Conservation (phyloP, 2,888 invertebrate genomes). For the Neoaliturus tenellus region DNA sequence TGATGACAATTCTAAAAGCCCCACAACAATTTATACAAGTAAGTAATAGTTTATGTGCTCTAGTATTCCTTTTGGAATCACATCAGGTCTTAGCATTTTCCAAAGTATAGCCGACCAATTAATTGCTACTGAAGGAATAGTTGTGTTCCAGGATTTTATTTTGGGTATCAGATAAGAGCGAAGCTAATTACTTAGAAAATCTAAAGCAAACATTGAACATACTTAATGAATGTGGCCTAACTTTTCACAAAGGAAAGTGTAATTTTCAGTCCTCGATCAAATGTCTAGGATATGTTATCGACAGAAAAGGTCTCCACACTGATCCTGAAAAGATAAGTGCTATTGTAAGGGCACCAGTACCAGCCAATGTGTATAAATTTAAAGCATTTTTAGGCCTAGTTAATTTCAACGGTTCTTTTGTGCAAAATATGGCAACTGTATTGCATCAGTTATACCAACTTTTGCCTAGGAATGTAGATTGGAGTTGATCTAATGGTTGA, state of each 20-base stretch:
- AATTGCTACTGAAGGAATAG: neutral
- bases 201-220: neutral
- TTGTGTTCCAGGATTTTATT: neutral
- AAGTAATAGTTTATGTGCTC: neutral
- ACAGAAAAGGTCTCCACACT: neutral
- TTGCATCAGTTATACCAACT: slow-evolving; percentile 12
- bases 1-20: neutral
- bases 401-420: slow-evolving; percentile 10
- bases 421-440: neutral
- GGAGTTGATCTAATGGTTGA: neutral
- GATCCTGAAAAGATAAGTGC: neutral
- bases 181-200: neutral
- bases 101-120: slow-evolving; percentile 5
- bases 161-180: slow-evolving; percentile 1
- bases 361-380: neutral
- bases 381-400: neutral
- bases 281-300: neutral
- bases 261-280: neutral
- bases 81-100: slow-evolving; percentile 4
- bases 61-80: slow-evolving; percentile 28
- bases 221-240: slow-evolving; percentile 15
- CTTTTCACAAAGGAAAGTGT: slow-evolving; percentile 1
- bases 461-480: neutral
- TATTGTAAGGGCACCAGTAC: neutral
- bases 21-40: neutral